Evolutionary conservation across 2,113 vertebrate species (phyloP).

Genomic region (Corythaixoides concolor): DNA sequence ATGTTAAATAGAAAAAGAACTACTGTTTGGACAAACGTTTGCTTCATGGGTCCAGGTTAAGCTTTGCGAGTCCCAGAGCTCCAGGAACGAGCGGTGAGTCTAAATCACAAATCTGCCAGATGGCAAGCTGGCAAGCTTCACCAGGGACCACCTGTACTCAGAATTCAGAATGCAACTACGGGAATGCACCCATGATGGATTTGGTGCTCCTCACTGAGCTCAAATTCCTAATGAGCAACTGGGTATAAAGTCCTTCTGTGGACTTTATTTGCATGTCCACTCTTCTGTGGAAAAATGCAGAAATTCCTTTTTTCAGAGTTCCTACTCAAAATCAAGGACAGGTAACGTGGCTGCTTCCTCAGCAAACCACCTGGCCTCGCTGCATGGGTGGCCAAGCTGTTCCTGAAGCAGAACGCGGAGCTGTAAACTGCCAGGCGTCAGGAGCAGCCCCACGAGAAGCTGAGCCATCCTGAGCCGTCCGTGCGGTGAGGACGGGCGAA

Average conservation of each 20-base stretch:
- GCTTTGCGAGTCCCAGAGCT: not conserved
- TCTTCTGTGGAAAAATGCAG: not conserved
- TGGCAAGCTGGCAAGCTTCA: not conserved
- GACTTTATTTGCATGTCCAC: not conserved
- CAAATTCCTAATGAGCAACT: not conserved
- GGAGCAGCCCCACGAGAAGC: not conserved
- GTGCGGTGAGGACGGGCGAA: rapidly evolving
- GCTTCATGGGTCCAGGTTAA: not conserved
- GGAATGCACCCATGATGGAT: not conserved
- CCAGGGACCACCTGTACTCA: not conserved
- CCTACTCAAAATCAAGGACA: not conserved
- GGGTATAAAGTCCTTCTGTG: not conserved
- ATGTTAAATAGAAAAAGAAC: not conserved
- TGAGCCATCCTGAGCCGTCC: not conserved
- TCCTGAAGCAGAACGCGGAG: not conserved
- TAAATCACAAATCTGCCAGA: not conserved
- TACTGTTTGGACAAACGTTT: not conserved
- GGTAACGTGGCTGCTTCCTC: not conserved
- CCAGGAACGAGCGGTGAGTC: not conserved
- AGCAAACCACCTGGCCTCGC: not conserved
- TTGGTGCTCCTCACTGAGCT: not conserved
- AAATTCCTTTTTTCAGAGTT: not conserved
- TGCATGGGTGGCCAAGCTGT: not conserved
- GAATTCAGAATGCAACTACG: not conserved
- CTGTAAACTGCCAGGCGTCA: not conserved